phyloP scores from a whole-genome alignment of 2,888 invertebrate species.

The Mythimna pallens region DNA sequence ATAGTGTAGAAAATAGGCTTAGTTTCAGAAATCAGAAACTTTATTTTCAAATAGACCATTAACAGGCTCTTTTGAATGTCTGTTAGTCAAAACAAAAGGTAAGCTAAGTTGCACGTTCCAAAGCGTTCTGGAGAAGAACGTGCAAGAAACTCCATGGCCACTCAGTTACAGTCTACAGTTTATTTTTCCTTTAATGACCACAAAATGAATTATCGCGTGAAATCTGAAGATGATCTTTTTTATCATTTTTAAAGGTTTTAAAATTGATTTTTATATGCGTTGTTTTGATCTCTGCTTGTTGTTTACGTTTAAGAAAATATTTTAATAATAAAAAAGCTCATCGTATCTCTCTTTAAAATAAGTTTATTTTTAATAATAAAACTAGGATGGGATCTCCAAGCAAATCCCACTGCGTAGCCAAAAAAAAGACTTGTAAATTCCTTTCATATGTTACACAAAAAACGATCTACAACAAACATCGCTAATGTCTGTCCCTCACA shows the following conservation, averaged over 20 bases:
- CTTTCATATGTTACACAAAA: slow-evolving; percentile 18
- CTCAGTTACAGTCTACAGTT: too few relatives aligned
- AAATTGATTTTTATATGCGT: slow-evolving; percentile 2
- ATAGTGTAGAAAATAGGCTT: too few relatives aligned
- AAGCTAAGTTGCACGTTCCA: too few relatives aligned
- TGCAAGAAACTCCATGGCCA: too few relatives aligned
- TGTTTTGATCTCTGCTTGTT: not conserved
- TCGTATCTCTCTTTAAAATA: not conserved
- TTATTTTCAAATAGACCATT: too few relatives aligned
- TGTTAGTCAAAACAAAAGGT: too few relatives aligned
- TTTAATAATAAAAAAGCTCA: not conserved
- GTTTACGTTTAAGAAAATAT: too few relatives aligned
- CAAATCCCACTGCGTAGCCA: not conserved
- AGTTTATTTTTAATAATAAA: slow-evolving; percentile 9
- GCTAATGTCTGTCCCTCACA: slow-evolving; percentile 49
- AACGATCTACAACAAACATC: slow-evolving; percentile 28
- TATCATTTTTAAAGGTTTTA: not conserved
- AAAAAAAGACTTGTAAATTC: slow-evolving; percentile 18
- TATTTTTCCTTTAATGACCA: too few relatives aligned
- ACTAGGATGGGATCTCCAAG: slow-evolving; percentile 11
- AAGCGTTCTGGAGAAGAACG: too few relatives aligned
- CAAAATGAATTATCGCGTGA: not conserved
- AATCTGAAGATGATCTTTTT: not conserved
- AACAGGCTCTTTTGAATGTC: too few relatives aligned
- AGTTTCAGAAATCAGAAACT: too few relatives aligned